Evolutionary conservation across 2,797 vertebrate genomes (phyloP).

Genomic region (Lateolabrax maculatus): DNA sequence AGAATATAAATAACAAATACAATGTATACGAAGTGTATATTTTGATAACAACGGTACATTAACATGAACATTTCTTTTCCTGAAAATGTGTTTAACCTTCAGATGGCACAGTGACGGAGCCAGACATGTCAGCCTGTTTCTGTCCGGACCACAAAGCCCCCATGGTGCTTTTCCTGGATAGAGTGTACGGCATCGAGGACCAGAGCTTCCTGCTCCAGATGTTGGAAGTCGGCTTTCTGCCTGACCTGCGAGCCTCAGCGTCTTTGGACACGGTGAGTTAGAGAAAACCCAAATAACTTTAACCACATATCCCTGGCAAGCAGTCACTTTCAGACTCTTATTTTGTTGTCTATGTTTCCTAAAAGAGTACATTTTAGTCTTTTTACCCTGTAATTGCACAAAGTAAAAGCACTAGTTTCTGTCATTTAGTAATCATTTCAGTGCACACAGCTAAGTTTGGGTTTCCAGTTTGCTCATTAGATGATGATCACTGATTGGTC

Average conservation of each 20-base stretch:
- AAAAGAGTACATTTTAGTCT: neutral
- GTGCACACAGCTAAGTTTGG: neutral
- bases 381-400: neutral
- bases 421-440: constrained; percentile 2
- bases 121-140: constrained; percentile 96
- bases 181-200: constrained; percentile 97
- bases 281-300: neutral
- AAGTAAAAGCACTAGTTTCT: neutral
- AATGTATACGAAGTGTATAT: neutral
- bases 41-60: neutral
- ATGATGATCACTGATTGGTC: constrained; percentile 6
- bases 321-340: neutral
- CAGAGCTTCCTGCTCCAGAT: constrained; percentile 96
- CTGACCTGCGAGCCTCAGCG: constrained; percentile 94
- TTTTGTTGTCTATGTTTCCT: neutral
- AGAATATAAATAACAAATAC: neutral
- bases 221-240: constrained; percentile 97
- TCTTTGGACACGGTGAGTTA: constrained; percentile 94
- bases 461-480: constrained; percentile 27
- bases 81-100: constrained; percentile 48
- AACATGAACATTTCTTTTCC: neutral
- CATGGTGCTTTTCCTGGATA: constrained; percentile 98
- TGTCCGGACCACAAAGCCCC: constrained; percentile 98
- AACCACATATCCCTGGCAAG: neutral
- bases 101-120: constrained; percentile 95